phyloP scores from a whole-genome alignment of 1,140 invertebrate genomes.

The Odontomachus brunneus region DNA sequence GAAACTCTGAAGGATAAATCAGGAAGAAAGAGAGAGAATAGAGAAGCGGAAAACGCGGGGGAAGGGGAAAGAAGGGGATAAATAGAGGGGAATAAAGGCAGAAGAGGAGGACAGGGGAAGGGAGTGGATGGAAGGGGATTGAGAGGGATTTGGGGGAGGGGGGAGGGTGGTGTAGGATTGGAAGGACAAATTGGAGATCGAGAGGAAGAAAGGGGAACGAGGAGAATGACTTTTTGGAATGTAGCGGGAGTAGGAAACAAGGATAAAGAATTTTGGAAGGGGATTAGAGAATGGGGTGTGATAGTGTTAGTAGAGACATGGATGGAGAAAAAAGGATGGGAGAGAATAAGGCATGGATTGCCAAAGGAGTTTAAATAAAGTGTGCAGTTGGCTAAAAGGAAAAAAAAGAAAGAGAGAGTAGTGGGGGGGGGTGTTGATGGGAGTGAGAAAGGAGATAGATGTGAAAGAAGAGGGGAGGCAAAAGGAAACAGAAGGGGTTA shows the following conservation, averaged over 20 bases:
- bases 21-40: too few relatives aligned
- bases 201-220: neutral
- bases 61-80: too few relatives aligned
- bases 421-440: neutral
- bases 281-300: neutral
- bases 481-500: neutral
- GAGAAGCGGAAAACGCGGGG: too few relatives aligned
- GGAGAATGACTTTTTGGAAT: neutral
- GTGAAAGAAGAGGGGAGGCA: neutral
- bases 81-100: too few relatives aligned
- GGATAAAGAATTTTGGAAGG: neutral
- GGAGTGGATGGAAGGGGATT: too few relatives aligned
- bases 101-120: too few relatives aligned
- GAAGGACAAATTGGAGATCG: too few relatives aligned
- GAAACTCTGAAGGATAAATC: too few relatives aligned
- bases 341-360: neutral
- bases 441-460: too few relatives aligned
- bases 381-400: neutral
- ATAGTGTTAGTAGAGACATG: neutral
- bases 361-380: neutral
- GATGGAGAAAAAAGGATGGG: neutral
- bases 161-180: too few relatives aligned
- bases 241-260: neutral
- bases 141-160: too few relatives aligned
- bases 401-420: neutral